phyloP scores from a whole-genome alignment of 1,140 invertebrate genomes.

The Elysia chlorotica region DNA sequence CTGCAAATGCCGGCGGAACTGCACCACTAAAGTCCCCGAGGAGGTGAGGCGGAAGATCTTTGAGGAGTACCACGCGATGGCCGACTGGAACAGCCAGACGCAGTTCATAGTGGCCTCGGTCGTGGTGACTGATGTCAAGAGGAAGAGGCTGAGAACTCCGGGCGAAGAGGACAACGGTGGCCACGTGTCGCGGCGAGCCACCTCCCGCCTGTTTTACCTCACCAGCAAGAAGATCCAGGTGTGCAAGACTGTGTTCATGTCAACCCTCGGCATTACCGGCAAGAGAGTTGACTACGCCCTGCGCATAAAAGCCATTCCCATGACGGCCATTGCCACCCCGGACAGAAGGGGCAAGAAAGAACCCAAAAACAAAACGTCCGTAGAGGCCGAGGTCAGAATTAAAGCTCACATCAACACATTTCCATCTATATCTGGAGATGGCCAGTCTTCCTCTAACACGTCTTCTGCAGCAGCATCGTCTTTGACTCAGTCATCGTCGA shows the following conservation, averaged over 20 bases:
- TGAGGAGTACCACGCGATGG: constrained; percentile 13
- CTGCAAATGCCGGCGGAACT: constrained; percentile 6
- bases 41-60: constrained; percentile 11
- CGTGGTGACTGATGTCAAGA: constrained; percentile 6
- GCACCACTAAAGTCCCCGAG: constrained; percentile 8
- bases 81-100: constrained; percentile 17
- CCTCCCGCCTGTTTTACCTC: constrained; percentile 6
- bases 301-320: constrained; percentile 8
- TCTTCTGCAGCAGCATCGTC: too few species aligned
- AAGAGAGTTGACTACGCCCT: constrained; percentile 15
- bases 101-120: constrained; percentile 15
- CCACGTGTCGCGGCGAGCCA: neutral
- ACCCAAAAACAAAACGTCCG: constrained; percentile 14
- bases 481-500: too few species aligned
- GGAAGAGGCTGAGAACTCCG: neutral
- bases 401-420: constrained; percentile 14
- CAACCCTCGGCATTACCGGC: constrained; percentile 8
- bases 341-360: constrained; percentile 14
- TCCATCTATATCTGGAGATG: too few species aligned
- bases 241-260: constrained; percentile 15
- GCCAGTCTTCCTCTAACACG: too few species aligned
- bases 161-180: neutral
- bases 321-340: constrained; percentile 10
- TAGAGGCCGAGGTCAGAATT: constrained; percentile 3
- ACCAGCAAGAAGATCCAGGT: constrained; percentile 14